These are phyloP conservation scores for Mus caroli DNA, from an alignment of 2,797 vertebrate species.

Conservation along the genomic window DNA sequence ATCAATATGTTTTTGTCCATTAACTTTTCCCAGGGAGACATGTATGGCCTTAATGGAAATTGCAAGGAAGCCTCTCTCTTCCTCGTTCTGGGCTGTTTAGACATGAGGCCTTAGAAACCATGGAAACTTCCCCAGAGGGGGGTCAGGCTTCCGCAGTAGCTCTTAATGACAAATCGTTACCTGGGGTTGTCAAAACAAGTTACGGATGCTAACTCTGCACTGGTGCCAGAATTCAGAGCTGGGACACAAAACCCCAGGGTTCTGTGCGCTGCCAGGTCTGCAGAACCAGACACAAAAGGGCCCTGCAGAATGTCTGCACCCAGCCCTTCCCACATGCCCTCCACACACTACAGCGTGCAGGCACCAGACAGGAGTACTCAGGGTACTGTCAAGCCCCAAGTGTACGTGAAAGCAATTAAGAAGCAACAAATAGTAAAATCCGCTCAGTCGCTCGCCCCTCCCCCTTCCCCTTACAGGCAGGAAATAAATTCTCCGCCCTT, in stretches of 20 bases:
- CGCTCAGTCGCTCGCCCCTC: neutral
- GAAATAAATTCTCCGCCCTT: neutral
- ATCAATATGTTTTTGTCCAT: conserved; percentile 84
- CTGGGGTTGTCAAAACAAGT: conserved; percentile 70
- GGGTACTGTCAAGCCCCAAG: neutral
- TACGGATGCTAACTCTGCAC: neutral
- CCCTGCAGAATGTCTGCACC: fast-evolving
- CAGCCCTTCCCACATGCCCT: neutral
- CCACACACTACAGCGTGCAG: neutral
- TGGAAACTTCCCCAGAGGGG: conserved; percentile 56
- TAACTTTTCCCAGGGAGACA: conserved; percentile 84
- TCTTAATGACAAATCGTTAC: conserved; percentile 74
- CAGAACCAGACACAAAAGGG: neutral
- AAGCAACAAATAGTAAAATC: neutral
- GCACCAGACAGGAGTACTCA: fast-evolving
- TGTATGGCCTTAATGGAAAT: conserved; percentile 79
- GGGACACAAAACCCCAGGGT: neutral
- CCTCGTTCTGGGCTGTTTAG: conserved; percentile 73
- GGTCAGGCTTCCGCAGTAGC: conserved; percentile 44
- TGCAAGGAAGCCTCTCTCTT: conserved; percentile 61
- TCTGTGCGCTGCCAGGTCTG: fast-evolving
- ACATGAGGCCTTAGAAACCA: conserved; percentile 68
- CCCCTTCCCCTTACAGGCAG: neutral
- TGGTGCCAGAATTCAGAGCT: neutral
- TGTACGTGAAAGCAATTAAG: neutral